These are phyloP conservation scores for Myotis davidii DNA, from an alignment of 2,113 vertebrate species.

Conservation along the genomic window DNA sequence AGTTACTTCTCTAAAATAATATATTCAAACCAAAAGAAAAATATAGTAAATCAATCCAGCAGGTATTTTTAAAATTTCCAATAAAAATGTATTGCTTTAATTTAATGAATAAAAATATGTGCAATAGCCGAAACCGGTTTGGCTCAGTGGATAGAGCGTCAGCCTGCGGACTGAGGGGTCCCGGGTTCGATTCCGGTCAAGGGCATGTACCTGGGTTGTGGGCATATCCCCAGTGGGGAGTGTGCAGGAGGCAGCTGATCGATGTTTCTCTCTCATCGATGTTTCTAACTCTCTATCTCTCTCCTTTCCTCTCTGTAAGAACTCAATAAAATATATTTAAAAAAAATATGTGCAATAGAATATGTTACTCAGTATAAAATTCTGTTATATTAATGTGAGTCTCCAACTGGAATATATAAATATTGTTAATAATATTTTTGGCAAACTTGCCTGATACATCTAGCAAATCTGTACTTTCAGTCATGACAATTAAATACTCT, in stretches of 20 bases:
- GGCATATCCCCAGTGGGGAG: too few relatives aligned
- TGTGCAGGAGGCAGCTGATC: too few relatives aligned
- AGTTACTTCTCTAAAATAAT: background rate
- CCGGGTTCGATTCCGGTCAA: too few relatives aligned
- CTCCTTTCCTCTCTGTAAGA: too few relatives aligned
- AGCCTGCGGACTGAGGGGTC: too few relatives aligned
- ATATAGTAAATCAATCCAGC: background rate
- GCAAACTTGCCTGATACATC: background rate
- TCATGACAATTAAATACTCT: constrained; percentile 56
- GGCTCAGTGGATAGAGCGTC: too few relatives aligned
- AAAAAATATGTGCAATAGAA: background rate
- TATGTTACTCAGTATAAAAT: constrained; percentile 5
- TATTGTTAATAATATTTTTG: background rate
- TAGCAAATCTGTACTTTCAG: constrained; percentile 21
- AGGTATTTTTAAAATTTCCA: background rate
- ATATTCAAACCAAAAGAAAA: background rate
- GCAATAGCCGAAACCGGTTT: too few relatives aligned
- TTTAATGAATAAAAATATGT: constrained; percentile 6
- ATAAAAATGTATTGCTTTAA: background rate
- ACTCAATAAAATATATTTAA: too few relatives aligned
- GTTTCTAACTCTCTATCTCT: too few relatives aligned
- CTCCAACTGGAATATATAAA: background rate
- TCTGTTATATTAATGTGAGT: background rate
- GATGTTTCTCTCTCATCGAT: too few relatives aligned
- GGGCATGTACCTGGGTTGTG: too few relatives aligned